Percentiles rank a stretch among this genome's conserved stretches.
phyloP scores from a whole-genome alignment of 2,888 invertebrate genomes.

The Rhorus exstirpatorius region DNA sequence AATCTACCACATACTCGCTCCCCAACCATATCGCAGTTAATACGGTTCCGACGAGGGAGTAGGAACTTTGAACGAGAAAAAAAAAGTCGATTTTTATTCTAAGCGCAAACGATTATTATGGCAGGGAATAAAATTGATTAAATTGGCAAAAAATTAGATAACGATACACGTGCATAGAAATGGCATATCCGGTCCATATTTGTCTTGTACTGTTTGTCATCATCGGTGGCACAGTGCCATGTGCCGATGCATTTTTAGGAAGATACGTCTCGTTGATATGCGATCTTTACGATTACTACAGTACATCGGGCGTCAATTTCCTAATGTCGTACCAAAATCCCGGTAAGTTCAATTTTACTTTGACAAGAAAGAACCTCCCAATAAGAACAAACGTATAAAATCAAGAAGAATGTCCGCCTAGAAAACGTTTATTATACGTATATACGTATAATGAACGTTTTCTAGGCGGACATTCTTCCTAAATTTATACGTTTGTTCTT shows the following conservation, averaged over 20 bases:
- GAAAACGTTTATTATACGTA: too few relatives aligned
- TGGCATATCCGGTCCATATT: conserved; percentile 6
- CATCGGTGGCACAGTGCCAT: neutral
- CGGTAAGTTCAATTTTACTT: conserved; percentile 48
- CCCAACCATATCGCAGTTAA: neutral
- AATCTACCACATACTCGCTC: neutral
- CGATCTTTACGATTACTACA: conserved; percentile 72
- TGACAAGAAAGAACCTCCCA: too few relatives aligned
- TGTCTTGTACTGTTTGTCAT: conserved; percentile 29
- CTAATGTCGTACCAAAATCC: conserved; percentile 55
- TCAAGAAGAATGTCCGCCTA: too few relatives aligned
- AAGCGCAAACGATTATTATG: too few relatives aligned
- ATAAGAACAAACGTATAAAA: too few relatives aligned
- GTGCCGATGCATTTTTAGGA: conserved; percentile 17
- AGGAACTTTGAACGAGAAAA: too few relatives aligned
- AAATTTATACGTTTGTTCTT: too few relatives aligned
- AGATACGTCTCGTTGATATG: conserved; percentile 52
- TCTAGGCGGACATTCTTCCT: too few relatives aligned
- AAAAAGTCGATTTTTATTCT: too few relatives aligned
- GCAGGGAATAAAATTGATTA: neutral
- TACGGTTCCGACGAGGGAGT: too few relatives aligned
- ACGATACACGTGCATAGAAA: neutral
- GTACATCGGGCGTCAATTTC: conserved; percentile 73
- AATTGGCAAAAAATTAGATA: too few relatives aligned
- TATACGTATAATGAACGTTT: too few relatives aligned